Conservation (phyloP, 1,140 invertebrate species). For the Mya arenaria region DNA sequence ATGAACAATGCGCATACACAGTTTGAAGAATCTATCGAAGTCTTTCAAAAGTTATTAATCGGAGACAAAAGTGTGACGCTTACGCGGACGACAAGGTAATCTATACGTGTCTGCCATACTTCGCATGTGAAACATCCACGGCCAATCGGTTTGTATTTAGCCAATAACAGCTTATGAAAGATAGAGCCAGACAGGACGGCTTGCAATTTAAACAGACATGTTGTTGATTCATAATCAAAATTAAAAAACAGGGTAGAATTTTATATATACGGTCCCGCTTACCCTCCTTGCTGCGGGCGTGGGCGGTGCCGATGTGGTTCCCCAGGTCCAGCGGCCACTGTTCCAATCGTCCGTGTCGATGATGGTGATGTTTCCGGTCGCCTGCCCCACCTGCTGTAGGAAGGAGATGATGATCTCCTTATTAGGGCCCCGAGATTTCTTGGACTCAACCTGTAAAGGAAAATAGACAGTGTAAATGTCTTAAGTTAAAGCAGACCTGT, state of each 20-base stretch:
- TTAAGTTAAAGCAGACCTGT: too few relatives aligned
- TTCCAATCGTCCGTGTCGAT: not conserved
- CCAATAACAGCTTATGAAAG: too few relatives aligned
- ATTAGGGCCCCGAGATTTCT: not conserved
- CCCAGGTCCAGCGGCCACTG: not conserved
- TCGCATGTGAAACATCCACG: too few relatives aligned
- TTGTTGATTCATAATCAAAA: not conserved
- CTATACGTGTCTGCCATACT: too few relatives aligned
- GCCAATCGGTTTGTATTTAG: too few relatives aligned
- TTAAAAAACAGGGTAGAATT: not conserved
- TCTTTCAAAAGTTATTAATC: not conserved
- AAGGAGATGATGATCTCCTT: slow-evolving; percentile 30
- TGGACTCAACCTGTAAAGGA: slow-evolving; percentile 31
- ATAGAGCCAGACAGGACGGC: too few relatives aligned
- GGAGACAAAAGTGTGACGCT: not conserved
- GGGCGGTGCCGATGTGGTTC: not conserved
- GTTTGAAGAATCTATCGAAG: not conserved
- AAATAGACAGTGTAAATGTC: too few relatives aligned
- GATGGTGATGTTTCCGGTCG: slow-evolving; percentile 11
- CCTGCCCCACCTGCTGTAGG: slow-evolving; percentile 14
- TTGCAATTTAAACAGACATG: not conserved
- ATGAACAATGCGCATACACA: not conserved
- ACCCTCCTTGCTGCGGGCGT: not conserved
- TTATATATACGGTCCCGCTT: not conserved
- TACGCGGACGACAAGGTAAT: too few relatives aligned